A percentile compares a stretch with the other conserved stretches of the same genome.
Conservation (phyloP, 2,113 vertebrate genomes). For the Aplodontia rufa region DNA sequence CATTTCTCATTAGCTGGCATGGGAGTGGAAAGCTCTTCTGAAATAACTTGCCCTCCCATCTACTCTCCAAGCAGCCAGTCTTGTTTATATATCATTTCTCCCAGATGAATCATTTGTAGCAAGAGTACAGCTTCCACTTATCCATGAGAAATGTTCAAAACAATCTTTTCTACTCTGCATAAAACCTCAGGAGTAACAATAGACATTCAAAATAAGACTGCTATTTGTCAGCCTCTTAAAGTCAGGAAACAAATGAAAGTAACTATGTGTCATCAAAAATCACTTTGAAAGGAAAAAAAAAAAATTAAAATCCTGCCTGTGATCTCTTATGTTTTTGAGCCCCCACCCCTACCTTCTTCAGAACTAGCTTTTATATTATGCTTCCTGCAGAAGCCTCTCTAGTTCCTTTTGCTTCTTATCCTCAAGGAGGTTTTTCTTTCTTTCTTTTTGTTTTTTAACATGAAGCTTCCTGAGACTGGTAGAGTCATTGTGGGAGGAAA, state of each 20-base stretch:
- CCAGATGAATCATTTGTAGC: constrained; percentile 63
- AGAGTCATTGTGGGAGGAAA: not conserved
- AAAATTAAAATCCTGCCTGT: not conserved
- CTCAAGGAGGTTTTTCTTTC: not conserved
- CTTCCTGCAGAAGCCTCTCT: constrained; percentile 36
- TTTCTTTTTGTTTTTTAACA: not conserved
- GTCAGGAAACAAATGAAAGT: constrained; percentile 44
- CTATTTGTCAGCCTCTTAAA: constrained; percentile 64
- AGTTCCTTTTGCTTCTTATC: constrained; percentile 54
- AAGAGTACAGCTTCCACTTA: constrained; percentile 52
- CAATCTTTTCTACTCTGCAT: constrained; percentile 48
- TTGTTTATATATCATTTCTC: constrained; percentile 66
- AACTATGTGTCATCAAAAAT: constrained; percentile 17
- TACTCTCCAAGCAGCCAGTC: constrained; percentile 55
- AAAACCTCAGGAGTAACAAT: constrained; percentile 53
- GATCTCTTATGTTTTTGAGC: not conserved
- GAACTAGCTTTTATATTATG: constrained; percentile 27
- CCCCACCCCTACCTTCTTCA: not conserved
- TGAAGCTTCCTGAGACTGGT: not conserved
- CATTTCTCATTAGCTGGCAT: constrained; percentile 20
- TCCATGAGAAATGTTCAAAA: constrained; percentile 64
- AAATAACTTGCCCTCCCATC: not conserved
- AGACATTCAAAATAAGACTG: constrained; percentile 42
- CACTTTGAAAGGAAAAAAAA: constrained; percentile 23
- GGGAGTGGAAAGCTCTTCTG: constrained; percentile 36